Conservation (phyloP, 2,888 invertebrate genomes). For the Imbricaverruca yamaguchii region DNA sequence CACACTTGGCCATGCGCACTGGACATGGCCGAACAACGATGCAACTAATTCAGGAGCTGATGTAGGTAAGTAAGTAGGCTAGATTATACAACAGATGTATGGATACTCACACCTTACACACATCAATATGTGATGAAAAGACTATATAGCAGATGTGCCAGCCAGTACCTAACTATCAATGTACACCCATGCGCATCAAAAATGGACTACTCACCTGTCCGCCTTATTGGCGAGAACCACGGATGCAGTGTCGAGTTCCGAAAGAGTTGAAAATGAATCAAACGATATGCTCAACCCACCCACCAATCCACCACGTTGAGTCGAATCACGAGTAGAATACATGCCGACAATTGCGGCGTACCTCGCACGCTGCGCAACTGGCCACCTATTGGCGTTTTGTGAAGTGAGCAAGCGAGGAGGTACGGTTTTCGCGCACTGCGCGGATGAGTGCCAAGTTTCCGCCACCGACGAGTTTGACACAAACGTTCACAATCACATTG, state of each 20-base stretch:
- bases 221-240: neutral
- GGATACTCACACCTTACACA: no score
- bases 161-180: no score
- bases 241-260: neutral
- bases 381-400: neutral
- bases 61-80: no score
- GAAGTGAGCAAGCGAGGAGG: neutral
- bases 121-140: no score
- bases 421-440: constrained; percentile 8
- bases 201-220: neutral
- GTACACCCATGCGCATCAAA: no score
- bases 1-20: no score
- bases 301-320: neutral
- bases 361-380: neutral
- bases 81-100: no score
- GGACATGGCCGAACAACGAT: no score
- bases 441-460: neutral
- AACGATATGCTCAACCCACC: constrained; percentile 1
- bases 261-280: neutral
- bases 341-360: neutral
- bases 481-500: no score
- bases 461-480: no score
- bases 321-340: neutral
- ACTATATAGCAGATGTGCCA: no score
- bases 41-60: no score